Percentiles rank a stretch among this genome's conserved stretches.
Evolutionary conservation across 2,113 vertebrate genomes (phyloP).

Genomic region (Gambusia affinis): DNA sequence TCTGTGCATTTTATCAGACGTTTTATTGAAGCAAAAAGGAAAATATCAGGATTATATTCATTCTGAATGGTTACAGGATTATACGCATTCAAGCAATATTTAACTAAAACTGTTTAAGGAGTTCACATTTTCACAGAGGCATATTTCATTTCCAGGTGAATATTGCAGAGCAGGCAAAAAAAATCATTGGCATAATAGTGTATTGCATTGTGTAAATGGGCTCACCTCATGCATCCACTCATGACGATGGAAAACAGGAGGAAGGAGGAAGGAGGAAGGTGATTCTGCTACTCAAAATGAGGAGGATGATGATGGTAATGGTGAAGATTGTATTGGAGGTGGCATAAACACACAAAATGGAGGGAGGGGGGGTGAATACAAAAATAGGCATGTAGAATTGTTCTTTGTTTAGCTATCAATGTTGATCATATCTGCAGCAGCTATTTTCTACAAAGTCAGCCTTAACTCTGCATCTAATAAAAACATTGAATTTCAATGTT

Average conservation of each 20-base stretch:
- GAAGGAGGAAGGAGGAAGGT: slow-evolving; percentile 17
- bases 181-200: neutral
- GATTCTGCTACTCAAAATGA: slow-evolving; percentile 34
- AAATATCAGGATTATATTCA: slow-evolving; percentile 22
- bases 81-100: slow-evolving; percentile 6
- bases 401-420: slow-evolving; percentile 23
- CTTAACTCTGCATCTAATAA: slow-evolving; percentile 26
- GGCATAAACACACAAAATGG: slow-evolving; percentile 42
- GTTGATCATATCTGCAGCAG: slow-evolving; percentile 9
- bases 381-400: slow-evolving; percentile 36
- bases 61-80: slow-evolving; percentile 3
- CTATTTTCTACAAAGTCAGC: slow-evolving; percentile 11
- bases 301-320: slow-evolving; percentile 48
- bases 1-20: slow-evolving; percentile 32
- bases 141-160: neutral
- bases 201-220: slow-evolving; percentile 5
- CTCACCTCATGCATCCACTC: slow-evolving; percentile 61
- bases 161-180: neutral
- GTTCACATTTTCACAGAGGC: slow-evolving; percentile 7
- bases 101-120: slow-evolving; percentile 8
- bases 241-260: slow-evolving; percentile 38
- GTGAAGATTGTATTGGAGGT: slow-evolving; percentile 28
- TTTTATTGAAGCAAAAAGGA: slow-evolving; percentile 34
- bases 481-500: slow-evolving; percentile 17
- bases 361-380: slow-evolving; percentile 32